These are phyloP conservation scores for Tenrec ecaudatus DNA, from an alignment of 2,113 vertebrate genomes.

Conservation along the genomic window DNA sequence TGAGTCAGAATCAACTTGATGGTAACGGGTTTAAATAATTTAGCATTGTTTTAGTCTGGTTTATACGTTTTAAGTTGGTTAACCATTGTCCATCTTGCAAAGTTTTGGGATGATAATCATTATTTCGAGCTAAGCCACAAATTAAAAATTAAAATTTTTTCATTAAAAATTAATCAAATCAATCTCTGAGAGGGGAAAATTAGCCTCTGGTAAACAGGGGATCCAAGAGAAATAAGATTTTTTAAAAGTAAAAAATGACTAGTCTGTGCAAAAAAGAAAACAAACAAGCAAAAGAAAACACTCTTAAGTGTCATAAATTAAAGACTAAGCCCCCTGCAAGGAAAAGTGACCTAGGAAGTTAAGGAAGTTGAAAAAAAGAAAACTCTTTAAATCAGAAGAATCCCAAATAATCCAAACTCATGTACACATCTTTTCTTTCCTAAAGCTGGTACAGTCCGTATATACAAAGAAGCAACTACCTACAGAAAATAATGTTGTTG, in stretches of 20 bases:
- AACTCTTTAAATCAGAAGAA: not conserved
- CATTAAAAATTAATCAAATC: not conserved
- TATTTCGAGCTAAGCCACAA: not conserved
- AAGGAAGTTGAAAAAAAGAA: conserved; percentile 20
- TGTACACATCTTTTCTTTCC: no score
- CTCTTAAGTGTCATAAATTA: not conserved
- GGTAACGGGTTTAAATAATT: no score
- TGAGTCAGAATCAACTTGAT: no score
- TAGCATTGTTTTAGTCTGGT: not conserved
- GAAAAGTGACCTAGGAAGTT: not conserved
- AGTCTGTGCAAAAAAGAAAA: not conserved
- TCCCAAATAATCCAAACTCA: not conserved
- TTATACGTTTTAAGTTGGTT: conserved; percentile 21
- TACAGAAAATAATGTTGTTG: not conserved
- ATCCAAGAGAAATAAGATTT: not conserved
- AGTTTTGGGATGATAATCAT: not conserved
- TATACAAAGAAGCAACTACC: not conserved
- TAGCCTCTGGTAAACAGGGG: no score
- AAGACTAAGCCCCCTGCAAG: not conserved
- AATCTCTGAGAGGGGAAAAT: not conserved
- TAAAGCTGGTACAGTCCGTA: not conserved
- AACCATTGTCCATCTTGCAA: not conserved
- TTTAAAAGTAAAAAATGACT: conserved; percentile 13
- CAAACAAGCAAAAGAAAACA: not conserved
- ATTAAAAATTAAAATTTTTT: not conserved